phyloP scores from a whole-genome alignment of 1,140 invertebrate species.

The Uloborus diversus region DNA sequence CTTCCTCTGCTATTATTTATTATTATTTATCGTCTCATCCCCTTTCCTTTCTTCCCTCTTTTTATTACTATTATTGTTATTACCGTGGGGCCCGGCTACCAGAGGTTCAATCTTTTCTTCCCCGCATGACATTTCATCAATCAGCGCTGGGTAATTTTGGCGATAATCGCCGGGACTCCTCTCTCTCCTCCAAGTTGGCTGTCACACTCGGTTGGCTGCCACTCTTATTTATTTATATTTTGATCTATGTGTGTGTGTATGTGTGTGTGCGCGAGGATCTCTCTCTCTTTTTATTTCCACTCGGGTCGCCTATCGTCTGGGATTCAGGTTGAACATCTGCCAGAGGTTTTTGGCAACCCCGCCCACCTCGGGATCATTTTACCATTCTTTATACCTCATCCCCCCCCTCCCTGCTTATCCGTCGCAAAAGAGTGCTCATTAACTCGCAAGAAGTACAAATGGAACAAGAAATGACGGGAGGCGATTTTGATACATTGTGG shows the following conservation, averaged over 20 bases:
- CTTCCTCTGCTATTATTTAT: slow-evolving; percentile 36
- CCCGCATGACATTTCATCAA: slow-evolving; percentile 52
- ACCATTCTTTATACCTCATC: too few species aligned
- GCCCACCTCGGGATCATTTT: slow-evolving; percentile 47
- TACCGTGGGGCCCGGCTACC: slow-evolving; percentile 12
- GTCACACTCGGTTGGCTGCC: slow-evolving; percentile 43
- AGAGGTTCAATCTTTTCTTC: slow-evolving; percentile 51
- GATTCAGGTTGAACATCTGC: slow-evolving; percentile 54
- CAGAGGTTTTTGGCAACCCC: slow-evolving; percentile 42
- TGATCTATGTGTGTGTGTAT: slow-evolving; percentile 47
- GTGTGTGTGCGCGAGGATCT: not conserved
- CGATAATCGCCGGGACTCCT: slow-evolving; percentile 49
- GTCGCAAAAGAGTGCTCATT: too few species aligned
- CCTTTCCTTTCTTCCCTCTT: slow-evolving; percentile 19
- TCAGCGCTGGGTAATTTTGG: slow-evolving; percentile 54
- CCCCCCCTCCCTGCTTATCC: too few species aligned
- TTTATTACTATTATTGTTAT: slow-evolving; percentile 51
- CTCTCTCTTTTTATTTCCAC: not conserved
- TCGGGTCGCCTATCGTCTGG: not conserved
- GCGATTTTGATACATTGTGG: too few species aligned
- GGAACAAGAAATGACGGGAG: too few species aligned
- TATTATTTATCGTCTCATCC: slow-evolving; percentile 48
- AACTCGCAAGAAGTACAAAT: too few species aligned
- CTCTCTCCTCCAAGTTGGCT: slow-evolving; percentile 27
- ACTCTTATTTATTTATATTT: slow-evolving; percentile 56